Evolutionary conservation across 2,113 vertebrate genomes (phyloP).

Genomic region (Tetrao urogallus): DNA sequence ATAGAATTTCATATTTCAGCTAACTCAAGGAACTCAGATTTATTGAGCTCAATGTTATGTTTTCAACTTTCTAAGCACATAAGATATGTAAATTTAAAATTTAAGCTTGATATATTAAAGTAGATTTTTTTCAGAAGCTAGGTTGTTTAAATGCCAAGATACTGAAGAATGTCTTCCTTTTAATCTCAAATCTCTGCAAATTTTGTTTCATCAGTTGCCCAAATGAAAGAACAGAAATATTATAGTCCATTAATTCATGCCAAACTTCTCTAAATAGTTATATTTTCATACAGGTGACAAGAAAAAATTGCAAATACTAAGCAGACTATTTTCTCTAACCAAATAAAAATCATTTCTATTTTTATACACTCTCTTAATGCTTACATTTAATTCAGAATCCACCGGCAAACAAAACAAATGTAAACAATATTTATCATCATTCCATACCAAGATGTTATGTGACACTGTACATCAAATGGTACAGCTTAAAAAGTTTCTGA

Average conservation of each 20-base stretch:
- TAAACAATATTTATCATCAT: background rate
- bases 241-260: background rate
- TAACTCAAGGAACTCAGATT: background rate
- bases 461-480: background rate
- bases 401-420: constrained; percentile 4
- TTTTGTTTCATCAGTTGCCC: constrained; percentile 1
- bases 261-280: constrained; percentile 22
- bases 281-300: constrained; percentile 5
- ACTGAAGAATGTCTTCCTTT: constrained; percentile 39
- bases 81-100: constrained; percentile 11
- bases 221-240: constrained; percentile 17
- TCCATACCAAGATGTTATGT: background rate
- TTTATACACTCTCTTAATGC: constrained; percentile 28
- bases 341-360: constrained; percentile 57
- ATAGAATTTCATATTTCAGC: constrained; percentile 39
- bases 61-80: constrained; percentile 57
- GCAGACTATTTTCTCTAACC: constrained; percentile 3
- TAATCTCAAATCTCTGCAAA: constrained; percentile 11
- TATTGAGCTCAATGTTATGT: constrained; percentile 2
- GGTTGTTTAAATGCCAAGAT: constrained; percentile 28
- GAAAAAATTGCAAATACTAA: background rate
- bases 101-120: constrained; percentile 36
- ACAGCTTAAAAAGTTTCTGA: constrained; percentile 31
- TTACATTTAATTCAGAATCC: constrained; percentile 26
- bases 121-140: constrained; percentile 31